A percentile compares a stretch with the other conserved stretches of the same genome.
Evolutionary conservation across 2,888 invertebrate species (phyloP).

Genomic region (Scelioninae gen. 2): DNA sequence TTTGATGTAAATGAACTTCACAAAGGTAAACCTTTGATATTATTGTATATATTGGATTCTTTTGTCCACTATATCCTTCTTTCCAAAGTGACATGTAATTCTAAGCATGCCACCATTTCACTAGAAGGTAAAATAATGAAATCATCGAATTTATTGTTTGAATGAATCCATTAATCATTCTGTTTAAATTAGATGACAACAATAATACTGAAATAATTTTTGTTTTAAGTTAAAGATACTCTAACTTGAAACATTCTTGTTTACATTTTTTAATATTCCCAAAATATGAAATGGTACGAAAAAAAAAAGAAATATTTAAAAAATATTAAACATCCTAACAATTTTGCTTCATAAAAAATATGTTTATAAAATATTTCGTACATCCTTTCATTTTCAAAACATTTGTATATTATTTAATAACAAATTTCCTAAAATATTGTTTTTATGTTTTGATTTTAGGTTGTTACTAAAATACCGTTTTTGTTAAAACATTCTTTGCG

Average conservation of each 20-base stretch:
- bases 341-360: too few species aligned
- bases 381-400: conserved; percentile 7
- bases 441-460: conserved; percentile 76
- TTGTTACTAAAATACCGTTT: conserved; percentile 94
- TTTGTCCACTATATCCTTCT: conserved; percentile 66
- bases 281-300: too few species aligned
- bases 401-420: background rate
- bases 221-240: background rate
- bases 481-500: conserved; percentile 92
- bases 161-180: conserved; percentile 45
- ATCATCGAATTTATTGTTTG: conserved; percentile 30
- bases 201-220: background rate
- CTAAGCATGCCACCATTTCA: conserved; percentile 69
- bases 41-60: too few species aligned
- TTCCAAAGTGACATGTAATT: conserved; percentile 69
- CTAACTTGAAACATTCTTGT: too few species aligned
- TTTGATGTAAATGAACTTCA: too few species aligned
- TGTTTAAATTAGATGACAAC: conserved; percentile 33
- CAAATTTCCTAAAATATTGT: conserved; percentile 9
- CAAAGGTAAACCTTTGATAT: too few species aligned
- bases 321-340: too few species aligned
- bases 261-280: too few species aligned
- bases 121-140: conserved; percentile 69
- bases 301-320: too few species aligned
- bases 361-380: too few species aligned